These are phyloP conservation scores for Metopolophium dirhodum DNA, from an alignment of 1,140 invertebrate species.

Conservation along the genomic window DNA sequence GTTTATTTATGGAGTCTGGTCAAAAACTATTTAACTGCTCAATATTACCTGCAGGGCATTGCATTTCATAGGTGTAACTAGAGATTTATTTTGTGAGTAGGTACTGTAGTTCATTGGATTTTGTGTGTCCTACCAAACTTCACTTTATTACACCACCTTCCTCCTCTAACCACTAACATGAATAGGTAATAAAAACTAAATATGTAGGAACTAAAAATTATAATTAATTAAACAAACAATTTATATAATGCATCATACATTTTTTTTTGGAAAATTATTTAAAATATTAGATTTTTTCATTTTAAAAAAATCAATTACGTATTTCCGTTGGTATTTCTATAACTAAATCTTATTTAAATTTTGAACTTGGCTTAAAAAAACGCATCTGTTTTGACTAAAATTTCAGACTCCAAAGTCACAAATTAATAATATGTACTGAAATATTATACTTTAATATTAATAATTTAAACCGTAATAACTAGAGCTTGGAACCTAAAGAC, in stretches of 20 bases:
- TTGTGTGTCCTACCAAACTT: not conserved
- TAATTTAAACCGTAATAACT: not conserved
- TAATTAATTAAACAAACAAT: too few species aligned
- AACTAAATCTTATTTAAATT: not conserved
- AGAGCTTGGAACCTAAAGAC: not conserved
- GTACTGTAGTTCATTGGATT: not conserved
- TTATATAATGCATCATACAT: not conserved
- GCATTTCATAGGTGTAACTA: not conserved
- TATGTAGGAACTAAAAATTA: too few species aligned
- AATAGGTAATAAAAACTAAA: not conserved
- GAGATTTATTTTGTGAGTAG: not conserved
- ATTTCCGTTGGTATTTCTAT: not conserved
- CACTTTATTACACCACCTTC: not conserved
- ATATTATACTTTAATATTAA: not conserved
- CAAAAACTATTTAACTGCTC: not conserved
- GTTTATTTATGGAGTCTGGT: not conserved
- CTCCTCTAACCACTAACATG: not conserved
- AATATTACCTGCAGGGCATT: not conserved
- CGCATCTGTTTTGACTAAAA: not conserved
- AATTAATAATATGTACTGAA: not conserved
- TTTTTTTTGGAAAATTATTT: not conserved
- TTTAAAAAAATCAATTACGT: not conserved
- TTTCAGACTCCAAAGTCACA: not conserved
- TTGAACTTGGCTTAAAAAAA: too few species aligned
- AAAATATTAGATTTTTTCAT: not conserved